A percentile compares a stretch with the other conserved stretches of the same genome.
Evolutionary conservation across 2,888 invertebrate species (phyloP).

Genomic region (Perizoma flavofasciatum): DNA sequence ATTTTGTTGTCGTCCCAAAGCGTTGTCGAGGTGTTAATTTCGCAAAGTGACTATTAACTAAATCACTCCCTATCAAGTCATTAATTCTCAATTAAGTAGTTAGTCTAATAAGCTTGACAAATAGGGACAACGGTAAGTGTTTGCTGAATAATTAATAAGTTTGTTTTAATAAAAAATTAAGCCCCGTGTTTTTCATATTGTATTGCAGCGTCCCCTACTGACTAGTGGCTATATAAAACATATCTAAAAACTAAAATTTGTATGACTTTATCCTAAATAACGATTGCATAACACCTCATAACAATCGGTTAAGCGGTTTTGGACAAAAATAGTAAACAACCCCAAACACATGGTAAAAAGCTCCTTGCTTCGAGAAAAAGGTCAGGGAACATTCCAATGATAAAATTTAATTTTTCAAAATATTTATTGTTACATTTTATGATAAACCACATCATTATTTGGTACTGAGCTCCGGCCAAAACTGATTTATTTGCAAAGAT

Average conservation of each 20-base stretch:
- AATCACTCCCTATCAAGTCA: slow-evolving; percentile 41
- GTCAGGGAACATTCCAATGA: slow-evolving; percentile 22
- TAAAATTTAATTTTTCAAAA: slow-evolving; percentile 51
- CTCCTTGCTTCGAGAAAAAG: neutral
- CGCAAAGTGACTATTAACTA: slow-evolving; percentile 43
- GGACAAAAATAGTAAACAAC: no score
- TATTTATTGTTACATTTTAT: slow-evolving; percentile 69
- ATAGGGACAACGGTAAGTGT: slow-evolving; percentile 4
- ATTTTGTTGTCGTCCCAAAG: slow-evolving; percentile 33
- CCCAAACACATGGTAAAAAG: no score
- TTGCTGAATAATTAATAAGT: slow-evolving; percentile 11
- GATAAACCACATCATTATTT: slow-evolving; percentile 75
- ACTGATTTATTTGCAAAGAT: slow-evolving; percentile 54
- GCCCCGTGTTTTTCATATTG: no score
- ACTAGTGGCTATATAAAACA: no score
- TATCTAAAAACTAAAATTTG: no score
- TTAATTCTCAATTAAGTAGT: slow-evolving; percentile 49
- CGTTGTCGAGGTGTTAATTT: slow-evolving; percentile 46
- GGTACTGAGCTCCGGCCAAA: slow-evolving; percentile 74
- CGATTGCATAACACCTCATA: no score
- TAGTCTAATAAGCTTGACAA: slow-evolving; percentile 49
- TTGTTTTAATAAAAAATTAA: no score
- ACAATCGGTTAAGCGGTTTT: no score
- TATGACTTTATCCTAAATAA: no score
- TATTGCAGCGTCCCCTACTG: no score